Percentiles rank a stretch among this genome's conserved stretches.
These are phyloP conservation scores for Takifugu ocellatus DNA, from an alignment of 2,797 vertebrate genomes.

Conservation along the genomic window DNA sequence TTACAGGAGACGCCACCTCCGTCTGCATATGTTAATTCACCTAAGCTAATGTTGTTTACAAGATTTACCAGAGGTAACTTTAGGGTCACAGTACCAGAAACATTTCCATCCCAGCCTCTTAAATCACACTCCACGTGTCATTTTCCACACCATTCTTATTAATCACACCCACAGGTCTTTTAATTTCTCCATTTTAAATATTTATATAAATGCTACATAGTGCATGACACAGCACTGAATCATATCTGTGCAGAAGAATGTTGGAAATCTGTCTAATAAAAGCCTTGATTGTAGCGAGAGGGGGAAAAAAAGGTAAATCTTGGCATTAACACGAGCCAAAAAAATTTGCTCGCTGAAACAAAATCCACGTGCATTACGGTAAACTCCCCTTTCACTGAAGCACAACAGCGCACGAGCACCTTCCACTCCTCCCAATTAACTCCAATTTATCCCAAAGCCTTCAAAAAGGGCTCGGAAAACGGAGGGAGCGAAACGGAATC, in stretches of 20 bases:
- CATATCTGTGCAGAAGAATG: conserved; percentile 12
- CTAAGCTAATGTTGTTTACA: conserved; percentile 63
- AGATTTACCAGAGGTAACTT: conserved; percentile 60
- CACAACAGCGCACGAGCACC: conserved; percentile 26
- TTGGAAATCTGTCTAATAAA: conserved; percentile 14
- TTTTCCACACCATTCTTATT: conserved; percentile 35
- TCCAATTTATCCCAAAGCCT: conserved; percentile 60
- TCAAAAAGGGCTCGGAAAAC: conserved; percentile 54
- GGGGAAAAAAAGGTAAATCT: neutral
- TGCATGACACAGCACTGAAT: conserved; percentile 1
- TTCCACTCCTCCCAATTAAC: conserved; percentile 61
- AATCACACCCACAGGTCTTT: conserved; percentile 39
- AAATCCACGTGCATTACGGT: conserved; percentile 5
- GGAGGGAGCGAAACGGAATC: conserved; percentile 53
- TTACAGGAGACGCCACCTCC: conserved; percentile 39
- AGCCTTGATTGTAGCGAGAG: neutral
- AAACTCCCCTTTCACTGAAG: conserved; percentile 15
- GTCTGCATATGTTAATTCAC: conserved; percentile 71
- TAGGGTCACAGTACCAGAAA: conserved; percentile 61
- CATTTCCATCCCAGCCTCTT: conserved; percentile 47
- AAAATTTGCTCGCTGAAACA: conserved; percentile 2
- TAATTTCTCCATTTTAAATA: conserved; percentile 38
- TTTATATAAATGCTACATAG: conserved; percentile 16
- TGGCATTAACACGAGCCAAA: neutral
- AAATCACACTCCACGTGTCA: conserved; percentile 41